Conservation (phyloP, 1,140 invertebrate species). For the Drosophila lowei region DNA sequence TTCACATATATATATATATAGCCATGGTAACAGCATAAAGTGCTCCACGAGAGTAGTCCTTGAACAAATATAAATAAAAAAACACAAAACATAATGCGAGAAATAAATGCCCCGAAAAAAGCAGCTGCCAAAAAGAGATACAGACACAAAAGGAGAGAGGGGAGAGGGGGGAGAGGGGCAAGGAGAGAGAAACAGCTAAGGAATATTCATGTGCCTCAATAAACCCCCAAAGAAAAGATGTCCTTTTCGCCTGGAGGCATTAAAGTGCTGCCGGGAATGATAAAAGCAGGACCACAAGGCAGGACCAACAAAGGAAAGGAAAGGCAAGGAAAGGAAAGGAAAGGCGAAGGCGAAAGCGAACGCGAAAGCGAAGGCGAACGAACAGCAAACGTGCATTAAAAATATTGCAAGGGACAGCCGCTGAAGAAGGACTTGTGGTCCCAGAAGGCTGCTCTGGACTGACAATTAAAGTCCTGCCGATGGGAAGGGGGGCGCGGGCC, state of each 20-base stretch:
- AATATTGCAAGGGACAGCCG: slow-evolving; percentile 45
- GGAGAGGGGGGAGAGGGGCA: not conserved
- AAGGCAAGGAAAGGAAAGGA: slow-evolving; percentile 32
- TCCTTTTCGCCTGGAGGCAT: slow-evolving; percentile 54
- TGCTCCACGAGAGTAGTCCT: slow-evolving; percentile 28
- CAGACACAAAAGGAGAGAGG: slow-evolving; percentile 7
- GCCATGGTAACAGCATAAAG: slow-evolving; percentile 40
- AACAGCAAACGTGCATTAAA: slow-evolving; percentile 75
- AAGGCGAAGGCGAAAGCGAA: no score
- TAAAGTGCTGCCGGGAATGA: slow-evolving; percentile 40
- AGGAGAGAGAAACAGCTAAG: slow-evolving; percentile 53
- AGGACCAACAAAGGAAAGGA: slow-evolving; percentile 37
- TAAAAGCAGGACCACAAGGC: slow-evolving; percentile 25
- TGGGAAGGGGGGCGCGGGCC: slow-evolving; percentile 16
- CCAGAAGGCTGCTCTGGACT: slow-evolving; percentile 4
- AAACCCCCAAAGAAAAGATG: slow-evolving; percentile 73
- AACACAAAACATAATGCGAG: slow-evolving; percentile 35
- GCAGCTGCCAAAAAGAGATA: slow-evolving; percentile 9
- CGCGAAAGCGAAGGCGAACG: slow-evolving; percentile 15
- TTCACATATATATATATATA: not conserved
- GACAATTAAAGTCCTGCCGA: slow-evolving; percentile 57
- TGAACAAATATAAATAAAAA: slow-evolving; percentile 35
- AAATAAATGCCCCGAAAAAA: slow-evolving; percentile 46
- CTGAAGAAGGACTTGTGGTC: not conserved
- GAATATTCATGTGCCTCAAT: slow-evolving; percentile 80